Base-by-base conservation (phyloP, 1,140 invertebrate species). In the Ceratosolen solmsi region DNA sequence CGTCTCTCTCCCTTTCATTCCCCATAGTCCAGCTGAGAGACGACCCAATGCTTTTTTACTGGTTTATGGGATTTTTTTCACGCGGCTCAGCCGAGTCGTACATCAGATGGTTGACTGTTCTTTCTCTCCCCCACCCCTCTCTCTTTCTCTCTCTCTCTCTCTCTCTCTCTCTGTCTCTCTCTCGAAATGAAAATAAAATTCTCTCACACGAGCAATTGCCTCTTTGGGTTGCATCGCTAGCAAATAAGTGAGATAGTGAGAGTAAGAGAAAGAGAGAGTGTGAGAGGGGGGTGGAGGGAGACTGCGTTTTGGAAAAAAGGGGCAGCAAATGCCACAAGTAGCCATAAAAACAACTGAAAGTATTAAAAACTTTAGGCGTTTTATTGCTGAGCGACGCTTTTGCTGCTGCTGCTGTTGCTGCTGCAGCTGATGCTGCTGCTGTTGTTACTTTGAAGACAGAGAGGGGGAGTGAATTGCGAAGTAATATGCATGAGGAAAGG, bases 31-130 rank as follows among this genome's bases (percentile, higher is more conserved):
- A 88, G 83, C 87, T 87, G 27, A 54, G 49, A 75, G 54, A 75
- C 51, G 51, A 76, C 74, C 86, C 85, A 80, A 85, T 89, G 88
- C 87, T 91, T 91, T 90, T 80, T 91, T 90, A 91, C 90, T 91
- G 90, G 87, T 91, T 91, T 91, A 91, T 91, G 90, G 88, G 89
- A 91, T 91, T 91, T 91, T 91, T 91, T 91, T 90, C 89, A 90
- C 89, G 89, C 89, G 87, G 84, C 56, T 87, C 86, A 82, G 87
- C 83, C 87, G 82, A 91, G 90, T 91, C 90, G 88, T 91, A 91
- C 89, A 90, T 91, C 89, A 91, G 89, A 84, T 83, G 86, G 83
- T 86, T 88, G 87, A 87, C 87, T 88, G 84, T 75, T 83, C 80
- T 82, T 60, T 79, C 68, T 77, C 65, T 77, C 25, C 74, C 79